phyloP scores from a whole-genome alignment of 2,888 invertebrate genomes.

The Rhingia campestris region DNA sequence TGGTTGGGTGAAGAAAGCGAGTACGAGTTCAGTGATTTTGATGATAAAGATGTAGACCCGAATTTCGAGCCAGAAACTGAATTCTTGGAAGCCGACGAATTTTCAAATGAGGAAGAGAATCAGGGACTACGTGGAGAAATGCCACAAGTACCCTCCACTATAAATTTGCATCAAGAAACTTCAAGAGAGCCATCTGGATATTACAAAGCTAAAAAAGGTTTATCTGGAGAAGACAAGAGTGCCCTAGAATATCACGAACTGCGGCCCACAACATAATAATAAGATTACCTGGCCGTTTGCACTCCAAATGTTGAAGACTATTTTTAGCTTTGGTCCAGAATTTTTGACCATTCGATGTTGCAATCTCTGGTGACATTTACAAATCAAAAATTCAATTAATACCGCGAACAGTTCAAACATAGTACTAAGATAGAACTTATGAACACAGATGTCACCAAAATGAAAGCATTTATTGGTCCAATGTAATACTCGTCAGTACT shows the following conservation, averaged over 20 bases:
- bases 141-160: slow-evolving; percentile 10
- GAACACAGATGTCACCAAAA: no score
- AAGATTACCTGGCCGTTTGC: slow-evolving; percentile 40
- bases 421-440: no score
- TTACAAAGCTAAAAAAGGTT: slow-evolving; percentile 35
- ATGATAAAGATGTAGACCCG: slow-evolving; percentile 42
- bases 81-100: slow-evolving; percentile 32
- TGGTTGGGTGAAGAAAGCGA: slow-evolving; percentile 23
- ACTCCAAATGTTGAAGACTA: slow-evolving; percentile 31
- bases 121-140: slow-evolving; percentile 27
- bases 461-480: no score
- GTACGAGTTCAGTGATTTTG: slow-evolving; percentile 15
- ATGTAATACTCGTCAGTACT: no score
- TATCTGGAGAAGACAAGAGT: slow-evolving; percentile 6
- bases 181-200: slow-evolving; percentile 14
- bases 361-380: no score
- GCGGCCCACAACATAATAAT: slow-evolving; percentile 33
- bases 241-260: slow-evolving; percentile 19
- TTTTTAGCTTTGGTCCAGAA: slow-evolving; percentile 30
- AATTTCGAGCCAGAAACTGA: slow-evolving; percentile 50
- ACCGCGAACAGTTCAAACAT: no score
- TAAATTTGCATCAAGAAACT: slow-evolving; percentile 22
- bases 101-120: slow-evolving; percentile 29
- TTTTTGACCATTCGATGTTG: slow-evolving; percentile 36
- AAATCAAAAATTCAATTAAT: no score